phyloP scores from a whole-genome alignment of 2,797 vertebrate species.

The Cuculus canorus region DNA sequence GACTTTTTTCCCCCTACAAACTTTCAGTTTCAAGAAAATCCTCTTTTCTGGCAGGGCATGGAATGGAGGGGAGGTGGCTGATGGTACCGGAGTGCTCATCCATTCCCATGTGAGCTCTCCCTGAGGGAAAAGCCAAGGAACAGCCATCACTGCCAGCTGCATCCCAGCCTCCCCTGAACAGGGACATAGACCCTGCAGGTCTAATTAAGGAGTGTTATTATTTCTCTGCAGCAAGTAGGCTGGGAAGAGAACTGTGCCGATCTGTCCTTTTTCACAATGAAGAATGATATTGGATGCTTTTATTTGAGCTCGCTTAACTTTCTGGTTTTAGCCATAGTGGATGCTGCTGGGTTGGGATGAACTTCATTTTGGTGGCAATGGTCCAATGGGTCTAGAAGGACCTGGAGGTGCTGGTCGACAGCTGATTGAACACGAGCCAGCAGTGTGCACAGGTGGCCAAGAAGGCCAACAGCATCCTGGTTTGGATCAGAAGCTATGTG shows the following conservation, averaged over 20 bases:
- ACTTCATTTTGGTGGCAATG: background rate
- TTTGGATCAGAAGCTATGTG: no score
- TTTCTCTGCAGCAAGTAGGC: background rate
- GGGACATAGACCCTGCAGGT: background rate
- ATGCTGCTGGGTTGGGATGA: background rate
- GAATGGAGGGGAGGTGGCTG: background rate
- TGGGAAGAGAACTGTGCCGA: background rate
- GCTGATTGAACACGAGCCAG: no score
- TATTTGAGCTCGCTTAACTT: background rate
- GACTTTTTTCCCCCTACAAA: background rate
- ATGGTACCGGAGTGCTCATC: background rate
- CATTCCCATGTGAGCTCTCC: accelerated
- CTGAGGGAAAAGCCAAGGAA: background rate
- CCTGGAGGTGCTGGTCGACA: no score
- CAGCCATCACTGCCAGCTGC: background rate
- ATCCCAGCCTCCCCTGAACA: background rate
- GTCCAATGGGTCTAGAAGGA: no score
- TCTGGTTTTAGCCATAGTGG: background rate
- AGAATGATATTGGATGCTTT: accelerated
- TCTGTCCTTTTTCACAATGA: accelerated
- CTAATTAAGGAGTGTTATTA: background rate
- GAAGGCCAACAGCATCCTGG: no score
- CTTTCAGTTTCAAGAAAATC: accelerated
- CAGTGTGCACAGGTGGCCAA: no score
- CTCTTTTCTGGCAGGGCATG: background rate